phyloP scores from a whole-genome alignment of 2,113 vertebrate genomes.

The Columba livia region DNA sequence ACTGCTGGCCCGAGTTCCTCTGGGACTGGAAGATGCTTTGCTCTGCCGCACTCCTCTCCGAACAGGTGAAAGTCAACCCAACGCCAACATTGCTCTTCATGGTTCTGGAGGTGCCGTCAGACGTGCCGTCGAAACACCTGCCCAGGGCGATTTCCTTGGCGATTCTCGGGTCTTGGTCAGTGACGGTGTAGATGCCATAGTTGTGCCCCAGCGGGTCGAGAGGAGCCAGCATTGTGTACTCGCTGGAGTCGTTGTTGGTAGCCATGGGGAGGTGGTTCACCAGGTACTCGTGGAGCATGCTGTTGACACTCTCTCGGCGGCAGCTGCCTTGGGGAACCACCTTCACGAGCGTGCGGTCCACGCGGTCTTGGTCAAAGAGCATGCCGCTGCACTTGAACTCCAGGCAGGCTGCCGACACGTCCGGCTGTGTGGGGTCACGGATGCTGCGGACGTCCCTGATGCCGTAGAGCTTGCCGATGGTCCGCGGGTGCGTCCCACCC shows the following conservation, averaged over 20 bases:
- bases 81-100: slow-evolving; percentile 92
- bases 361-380: slow-evolving; percentile 93
- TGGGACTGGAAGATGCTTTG: slow-evolving; percentile 87
- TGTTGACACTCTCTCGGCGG: slow-evolving; percentile 84
- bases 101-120: slow-evolving; percentile 88
- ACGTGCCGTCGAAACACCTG: slow-evolving; percentile 94
- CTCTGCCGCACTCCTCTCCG: slow-evolving; percentile 77
- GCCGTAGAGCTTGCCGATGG: slow-evolving; percentile 92
- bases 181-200: slow-evolving; percentile 97
- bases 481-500: slow-evolving; percentile 93
- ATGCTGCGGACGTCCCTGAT: slow-evolving; percentile 92
- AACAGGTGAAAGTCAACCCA: slow-evolving; percentile 89
- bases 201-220: slow-evolving; percentile 96
- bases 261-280: slow-evolving; percentile 94
- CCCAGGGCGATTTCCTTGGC: slow-evolving; percentile 96
- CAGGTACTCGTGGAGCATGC: slow-evolving; percentile 94
- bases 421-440: slow-evolving; percentile 78
- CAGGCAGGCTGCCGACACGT: slow-evolving; percentile 87
- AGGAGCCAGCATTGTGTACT: slow-evolving; percentile 96
- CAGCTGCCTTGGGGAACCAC: slow-evolving; percentile 94
- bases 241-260: slow-evolving; percentile 93
- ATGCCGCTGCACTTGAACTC: slow-evolving; percentile 99
- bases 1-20: slow-evolving; percentile 73
- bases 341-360: slow-evolving; percentile 93
- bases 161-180: slow-evolving; percentile 91